Percentiles rank a stretch among this genome's conserved stretches.
These are phyloP conservation scores for Montipora foliosa DNA, from an alignment of 64 coral and sea anemone species.

Conservation along the genomic window DNA sequence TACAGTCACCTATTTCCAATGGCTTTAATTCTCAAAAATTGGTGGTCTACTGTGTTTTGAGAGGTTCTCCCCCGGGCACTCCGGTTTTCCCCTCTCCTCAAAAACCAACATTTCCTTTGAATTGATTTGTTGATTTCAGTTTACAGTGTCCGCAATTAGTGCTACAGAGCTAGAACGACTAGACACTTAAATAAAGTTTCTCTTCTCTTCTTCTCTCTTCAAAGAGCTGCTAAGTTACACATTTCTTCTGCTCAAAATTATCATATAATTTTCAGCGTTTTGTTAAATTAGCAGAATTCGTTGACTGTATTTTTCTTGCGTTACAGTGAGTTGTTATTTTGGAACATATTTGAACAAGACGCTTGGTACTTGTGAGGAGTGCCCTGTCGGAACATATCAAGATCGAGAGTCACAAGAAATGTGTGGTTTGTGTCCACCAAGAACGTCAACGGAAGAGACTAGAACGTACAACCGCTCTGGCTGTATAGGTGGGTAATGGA, in stretches of 20 bases:
- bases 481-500: constrained; percentile 38
- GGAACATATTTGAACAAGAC: constrained; percentile 63
- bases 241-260: background rate
- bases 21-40: background rate
- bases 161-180: no score
- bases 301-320: background rate
- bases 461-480: constrained; percentile 23
- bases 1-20: background rate
- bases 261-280: background rate
- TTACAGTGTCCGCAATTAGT: no score
- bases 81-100: no score
- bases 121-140: no score
- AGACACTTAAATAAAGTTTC: no score
- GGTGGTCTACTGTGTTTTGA: no score
- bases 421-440: constrained; percentile 41
- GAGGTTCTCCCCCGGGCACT: no score
- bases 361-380: constrained; percentile 39
- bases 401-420: constrained; percentile 25
- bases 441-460: constrained; percentile 51
- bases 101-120: no score
- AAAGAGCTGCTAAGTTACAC: background rate
- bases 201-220: no score
- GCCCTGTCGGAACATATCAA: constrained; percentile 62
- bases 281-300: background rate
- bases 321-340: constrained; percentile 22